Conservation (phyloP, 2,113 vertebrate genomes). For the Stigmatopora nigra region DNA sequence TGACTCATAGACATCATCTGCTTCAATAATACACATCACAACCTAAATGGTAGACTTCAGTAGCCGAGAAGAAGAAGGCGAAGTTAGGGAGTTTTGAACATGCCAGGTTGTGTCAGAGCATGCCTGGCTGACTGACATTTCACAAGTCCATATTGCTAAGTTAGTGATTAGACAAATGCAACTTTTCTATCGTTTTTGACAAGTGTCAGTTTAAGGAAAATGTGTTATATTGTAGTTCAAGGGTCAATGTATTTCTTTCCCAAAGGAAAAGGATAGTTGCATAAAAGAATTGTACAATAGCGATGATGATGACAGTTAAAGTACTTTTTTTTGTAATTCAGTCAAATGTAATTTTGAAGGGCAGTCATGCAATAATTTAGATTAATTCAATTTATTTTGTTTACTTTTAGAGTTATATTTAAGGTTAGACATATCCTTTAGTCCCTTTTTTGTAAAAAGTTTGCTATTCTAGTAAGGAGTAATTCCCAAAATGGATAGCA, state of each 20-base stretch:
- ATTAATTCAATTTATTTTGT: too few relatives aligned
- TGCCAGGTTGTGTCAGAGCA: not conserved
- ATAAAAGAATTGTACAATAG: not conserved
- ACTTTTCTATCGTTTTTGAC: not conserved
- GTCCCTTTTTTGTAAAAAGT: not conserved
- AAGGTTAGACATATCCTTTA: not conserved
- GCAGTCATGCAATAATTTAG: too few relatives aligned
- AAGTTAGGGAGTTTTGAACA: not conserved
- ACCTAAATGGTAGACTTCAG: not conserved
- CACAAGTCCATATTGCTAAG: not conserved
- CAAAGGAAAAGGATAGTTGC: not conserved
- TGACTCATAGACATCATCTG: not conserved
- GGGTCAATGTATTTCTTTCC: not conserved
- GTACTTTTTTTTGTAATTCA: too few relatives aligned
- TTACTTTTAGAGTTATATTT: too few relatives aligned
- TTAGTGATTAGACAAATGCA: not conserved
- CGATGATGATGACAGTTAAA: too few relatives aligned
- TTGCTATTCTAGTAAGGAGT: not conserved
- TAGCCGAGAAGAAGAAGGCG: not conserved
- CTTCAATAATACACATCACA: not conserved
- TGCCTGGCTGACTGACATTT: slow-evolving; percentile 1
- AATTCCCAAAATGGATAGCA: not conserved
- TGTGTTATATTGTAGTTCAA: not conserved
- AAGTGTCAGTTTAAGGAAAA: not conserved
- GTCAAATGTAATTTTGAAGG: too few relatives aligned